Evolutionary conservation across 2,797 vertebrate species (phyloP), one percentile per base, ranked within the genome.

Genomic region (Euphonia xanthogaster): DNA sequence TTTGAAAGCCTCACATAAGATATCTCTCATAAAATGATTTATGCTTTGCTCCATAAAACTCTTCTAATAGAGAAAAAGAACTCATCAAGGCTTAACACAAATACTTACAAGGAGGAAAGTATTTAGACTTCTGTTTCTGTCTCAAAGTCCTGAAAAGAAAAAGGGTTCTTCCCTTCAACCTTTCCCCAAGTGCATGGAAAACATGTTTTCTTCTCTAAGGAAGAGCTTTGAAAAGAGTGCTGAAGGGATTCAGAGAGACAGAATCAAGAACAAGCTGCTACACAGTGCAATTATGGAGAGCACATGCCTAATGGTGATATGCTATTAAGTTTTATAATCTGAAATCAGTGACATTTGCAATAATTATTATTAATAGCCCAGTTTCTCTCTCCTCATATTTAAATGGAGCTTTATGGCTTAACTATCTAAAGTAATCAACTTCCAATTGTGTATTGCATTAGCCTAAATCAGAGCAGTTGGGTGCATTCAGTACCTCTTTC

Each of bases 291-390:
- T 97, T 95, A 95, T 13, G 31, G 62, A 74, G 35, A 95, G 53
- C 95, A 96, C 94, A 96, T 95, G 94, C 94, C 90, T 93, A 95
- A 93, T 89, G 66, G 85, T 83, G 60, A 94, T 94, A 94, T 77
- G 78, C 96, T 94, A 96, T 97, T 96, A 95, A 93, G 63, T 96
- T 97, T 97, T 95, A 97, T 94, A 57, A 87, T 84, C 87, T 94
- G 80, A 95, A 96, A 97, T 93, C 89, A 92, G 94, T 96, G 97
- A 95, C 96, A 96, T 97, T 97, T 96, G 60, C 94, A 89, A 96
- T 97, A 93, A 96, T 96, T 76, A 91, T 95, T 96, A 96, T 96
- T 96, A 97, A 97, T 94, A 92, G 48, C 70, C 53, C 51, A 23
- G 75, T 90, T 95, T 95, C 82, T 94, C 88, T 84, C 88, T 82